These are phyloP conservation scores for Mobula hypostoma DNA, from an alignment of 2,113 vertebrate species.

Conservation along the genomic window DNA sequence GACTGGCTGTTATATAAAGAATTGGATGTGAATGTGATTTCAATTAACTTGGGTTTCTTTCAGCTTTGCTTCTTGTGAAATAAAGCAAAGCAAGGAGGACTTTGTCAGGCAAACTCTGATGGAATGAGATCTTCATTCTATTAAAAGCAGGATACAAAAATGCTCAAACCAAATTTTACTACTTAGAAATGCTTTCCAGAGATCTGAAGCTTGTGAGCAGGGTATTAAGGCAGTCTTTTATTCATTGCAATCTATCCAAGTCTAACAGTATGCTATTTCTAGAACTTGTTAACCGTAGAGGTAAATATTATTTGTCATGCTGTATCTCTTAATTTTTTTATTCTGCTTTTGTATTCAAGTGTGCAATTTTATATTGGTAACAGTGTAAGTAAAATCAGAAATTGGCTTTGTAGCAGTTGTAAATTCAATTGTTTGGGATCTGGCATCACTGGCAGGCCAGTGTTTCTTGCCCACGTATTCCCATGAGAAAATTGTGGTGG, in stretches of 20 bases:
- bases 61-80: not conserved
- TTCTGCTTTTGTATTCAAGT: not conserved
- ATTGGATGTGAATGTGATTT: not conserved
- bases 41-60: not conserved
- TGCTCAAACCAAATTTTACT: not conserved
- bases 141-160: not conserved
- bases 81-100: not conserved
- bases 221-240: not conserved
- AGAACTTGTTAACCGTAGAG: not conserved
- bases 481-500: too few species aligned
- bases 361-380: not conserved
- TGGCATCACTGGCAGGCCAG: too few species aligned
- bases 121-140: not conserved
- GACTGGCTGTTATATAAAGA: not conserved
- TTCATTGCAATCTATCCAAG: not conserved
- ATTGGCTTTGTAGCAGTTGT: not conserved
- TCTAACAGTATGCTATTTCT: not conserved
- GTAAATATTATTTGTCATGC: not conserved
- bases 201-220: not conserved
- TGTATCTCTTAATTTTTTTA: too few species aligned
- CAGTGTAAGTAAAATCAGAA: not conserved
- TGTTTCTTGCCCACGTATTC: too few species aligned
- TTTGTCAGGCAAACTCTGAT: not conserved
- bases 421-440: too few species aligned
- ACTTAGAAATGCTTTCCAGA: not conserved